Conservation (phyloP, 1,140 invertebrate species). For the Drosophila erecta region DNA sequence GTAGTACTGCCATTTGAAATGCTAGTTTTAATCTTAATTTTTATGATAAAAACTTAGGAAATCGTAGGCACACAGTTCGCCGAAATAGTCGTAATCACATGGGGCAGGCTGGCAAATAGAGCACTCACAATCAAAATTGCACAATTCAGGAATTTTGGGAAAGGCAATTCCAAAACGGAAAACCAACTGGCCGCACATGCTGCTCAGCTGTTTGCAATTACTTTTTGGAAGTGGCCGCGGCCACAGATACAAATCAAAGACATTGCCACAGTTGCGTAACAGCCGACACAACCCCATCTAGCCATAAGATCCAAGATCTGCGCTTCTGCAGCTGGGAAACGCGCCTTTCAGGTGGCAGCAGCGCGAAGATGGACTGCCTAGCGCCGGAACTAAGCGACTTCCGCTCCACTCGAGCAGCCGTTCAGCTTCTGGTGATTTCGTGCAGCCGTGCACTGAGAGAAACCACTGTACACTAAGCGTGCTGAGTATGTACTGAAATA, state of each 20-base stretch:
- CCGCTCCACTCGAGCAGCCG: constrained; percentile 42
- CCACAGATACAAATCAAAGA: constrained; percentile 63
- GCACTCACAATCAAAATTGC: constrained; percentile 19
- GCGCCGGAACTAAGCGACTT: constrained; percentile 76
- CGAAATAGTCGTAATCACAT: constrained; percentile 8
- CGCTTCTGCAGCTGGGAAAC: constrained; percentile 26
- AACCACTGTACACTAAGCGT: neutral
- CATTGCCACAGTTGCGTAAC: constrained; percentile 69
- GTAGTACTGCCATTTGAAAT: no score
- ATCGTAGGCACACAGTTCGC: neutral
- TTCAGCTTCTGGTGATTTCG: constrained; percentile 22
- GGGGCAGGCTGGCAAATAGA: constrained; percentile 20
- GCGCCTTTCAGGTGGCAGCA: constrained; percentile 54
- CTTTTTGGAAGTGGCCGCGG: constrained; percentile 32
- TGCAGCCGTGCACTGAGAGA: constrained; percentile 2
- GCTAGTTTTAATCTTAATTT: no score
- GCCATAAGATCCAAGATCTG: constrained; percentile 10
- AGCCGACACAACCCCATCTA: constrained; percentile 7
- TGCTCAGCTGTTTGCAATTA: constrained; percentile 80
- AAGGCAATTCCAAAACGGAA: constrained; percentile 30
- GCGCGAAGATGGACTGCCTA: constrained; percentile 51
- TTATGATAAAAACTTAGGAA: neutral
- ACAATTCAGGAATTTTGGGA: constrained; percentile 35
- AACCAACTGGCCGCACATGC: constrained; percentile 64
- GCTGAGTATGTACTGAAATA: no score